Base-by-base conservation (phyloP, 2,113 vertebrate genomes). In the Hydrolagus affinis region DNA sequence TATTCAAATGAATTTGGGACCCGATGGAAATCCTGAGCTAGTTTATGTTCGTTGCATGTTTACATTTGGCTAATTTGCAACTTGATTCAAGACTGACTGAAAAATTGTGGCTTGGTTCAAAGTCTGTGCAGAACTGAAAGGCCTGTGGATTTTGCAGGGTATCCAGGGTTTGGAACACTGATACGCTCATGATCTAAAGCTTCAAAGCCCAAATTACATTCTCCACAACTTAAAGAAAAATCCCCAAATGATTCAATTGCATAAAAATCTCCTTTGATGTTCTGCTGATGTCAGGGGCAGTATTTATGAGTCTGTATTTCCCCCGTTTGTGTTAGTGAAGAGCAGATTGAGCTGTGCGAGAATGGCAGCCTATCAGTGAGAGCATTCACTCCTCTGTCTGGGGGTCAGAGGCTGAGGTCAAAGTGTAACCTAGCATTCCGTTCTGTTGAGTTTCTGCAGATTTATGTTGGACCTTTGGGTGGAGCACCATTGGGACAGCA, bases 341-440 rank as follows among this genome's bases (percentile, higher is more conserved):
- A 83, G 15, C 8, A 11, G 77, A 83, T 83, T 66, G 60, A 83
- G 2, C 25, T 80, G 59, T 80, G 76, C 25, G 57, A 28, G 75
- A 25, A 59, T n/a, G 57, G 57, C 17, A 77, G 21, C 19, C 57
- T 60, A 59, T 77, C 75, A 30, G 14, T 83, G 77, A 83, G 59
- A 64, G 23, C 62, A 66, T 66, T 83, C 19, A 64, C 77, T 83
- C 66, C 15, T 15, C 11, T 64, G 19, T 15, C 25, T 66, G 28
- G 77, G 64, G 77, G 77, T 66, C 60, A 83, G 8, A 28, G 15
- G 77, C 66, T 83, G 23, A 28, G 59, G 77, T 83, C 60, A 83
- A 7, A 66, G 77, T 12, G 60, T 17, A 83, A 21, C 60, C 60
- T 83, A 62, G 19, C 60, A 21, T 83, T 32, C 62, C 66, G 28